Evolutionary conservation across 2,113 vertebrate species (phyloP).

Genomic region (Oxyruncus cristatus): DNA sequence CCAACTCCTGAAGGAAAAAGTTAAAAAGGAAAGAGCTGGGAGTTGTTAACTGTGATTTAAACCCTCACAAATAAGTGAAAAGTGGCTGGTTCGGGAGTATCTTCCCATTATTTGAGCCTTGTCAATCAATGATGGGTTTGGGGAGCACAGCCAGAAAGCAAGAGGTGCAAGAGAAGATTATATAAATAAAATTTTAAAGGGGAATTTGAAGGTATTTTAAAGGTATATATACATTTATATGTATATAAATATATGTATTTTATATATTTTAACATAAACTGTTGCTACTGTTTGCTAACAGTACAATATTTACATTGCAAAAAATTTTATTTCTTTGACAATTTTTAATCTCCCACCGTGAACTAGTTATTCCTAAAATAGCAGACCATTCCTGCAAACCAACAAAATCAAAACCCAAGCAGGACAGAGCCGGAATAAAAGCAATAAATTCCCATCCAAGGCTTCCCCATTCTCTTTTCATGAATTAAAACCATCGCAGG

Average conservation of each 20-base stretch:
- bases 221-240: too few relatives aligned
- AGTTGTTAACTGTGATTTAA: background rate
- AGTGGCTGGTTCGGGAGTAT: background rate
- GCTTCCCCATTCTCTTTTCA: background rate
- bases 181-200: background rate
- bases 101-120: background rate
- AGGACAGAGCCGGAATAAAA: background rate
- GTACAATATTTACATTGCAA: too few relatives aligned
- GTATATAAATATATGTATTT: background rate
- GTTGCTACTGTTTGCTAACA: background rate
- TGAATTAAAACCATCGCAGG: background rate
- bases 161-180: background rate
- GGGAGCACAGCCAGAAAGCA: background rate
- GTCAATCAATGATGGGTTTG: background rate
- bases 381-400: background rate
- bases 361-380: background rate
- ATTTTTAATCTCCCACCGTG: background rate
- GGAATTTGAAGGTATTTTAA: background rate
- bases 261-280: background rate
- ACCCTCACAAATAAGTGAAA: slow-evolving; percentile 2
- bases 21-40: background rate
- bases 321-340: too few relatives aligned
- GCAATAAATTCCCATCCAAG: background rate
- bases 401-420: background rate
- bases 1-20: background rate